phyloP scores from a whole-genome alignment of 2,797 vertebrate genomes.

The Falco rusticolus region DNA sequence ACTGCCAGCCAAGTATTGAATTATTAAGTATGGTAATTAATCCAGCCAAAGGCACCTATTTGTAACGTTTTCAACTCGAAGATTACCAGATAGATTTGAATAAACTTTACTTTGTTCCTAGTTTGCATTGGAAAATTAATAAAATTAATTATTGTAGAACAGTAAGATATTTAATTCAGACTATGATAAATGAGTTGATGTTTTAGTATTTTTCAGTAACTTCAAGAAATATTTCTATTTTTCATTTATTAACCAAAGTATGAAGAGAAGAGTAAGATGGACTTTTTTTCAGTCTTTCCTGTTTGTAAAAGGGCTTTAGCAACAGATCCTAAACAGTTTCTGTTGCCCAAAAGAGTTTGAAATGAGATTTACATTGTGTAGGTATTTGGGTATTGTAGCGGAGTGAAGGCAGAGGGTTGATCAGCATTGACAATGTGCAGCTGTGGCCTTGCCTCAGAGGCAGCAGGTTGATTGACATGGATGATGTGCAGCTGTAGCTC shows the following conservation, averaged over 20 bases:
- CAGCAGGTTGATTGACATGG: too few species aligned
- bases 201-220: not conserved
- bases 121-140: not conserved
- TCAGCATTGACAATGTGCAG: too few species aligned
- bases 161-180: not conserved
- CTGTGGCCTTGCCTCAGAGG: too few species aligned
- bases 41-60: constrained; percentile 18
- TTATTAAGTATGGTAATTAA: constrained; percentile 39
- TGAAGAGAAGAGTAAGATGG: not conserved
- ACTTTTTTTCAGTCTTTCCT: not conserved
- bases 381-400: not conserved
- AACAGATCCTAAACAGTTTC: not conserved
- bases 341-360: not conserved
- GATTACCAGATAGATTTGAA: not conserved
- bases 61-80: constrained; percentile 4
- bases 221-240: not conserved
- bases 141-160: not conserved
- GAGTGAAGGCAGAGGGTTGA: too few species aligned
- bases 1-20: constrained; percentile 11
- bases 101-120: not conserved
- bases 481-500: too few species aligned
- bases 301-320: not conserved
- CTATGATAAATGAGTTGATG: not conserved
- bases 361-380: not conserved
- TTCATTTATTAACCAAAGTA: not conserved